phyloP scores from a whole-genome alignment of 2,113 vertebrate species.

The Alethe diademata region DNA sequence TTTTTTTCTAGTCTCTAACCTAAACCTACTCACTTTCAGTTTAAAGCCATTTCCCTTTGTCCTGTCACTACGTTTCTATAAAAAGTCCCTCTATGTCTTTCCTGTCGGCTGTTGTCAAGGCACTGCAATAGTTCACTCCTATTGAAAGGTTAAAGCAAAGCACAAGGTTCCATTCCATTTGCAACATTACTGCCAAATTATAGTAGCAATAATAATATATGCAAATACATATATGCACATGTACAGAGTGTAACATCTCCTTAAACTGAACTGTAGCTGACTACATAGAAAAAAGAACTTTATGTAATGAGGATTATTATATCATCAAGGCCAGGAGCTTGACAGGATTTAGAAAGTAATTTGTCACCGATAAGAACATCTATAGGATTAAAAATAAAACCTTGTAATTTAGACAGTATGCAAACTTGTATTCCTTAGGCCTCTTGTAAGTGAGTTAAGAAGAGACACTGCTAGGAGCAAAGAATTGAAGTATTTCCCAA shows the following conservation, averaged over 20 bases:
- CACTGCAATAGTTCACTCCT: neutral
- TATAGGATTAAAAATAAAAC: neutral
- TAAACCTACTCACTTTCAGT: neutral
- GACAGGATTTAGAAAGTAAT: neutral
- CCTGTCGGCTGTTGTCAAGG: neutral
- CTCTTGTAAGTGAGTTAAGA: neutral
- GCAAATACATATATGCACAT: neutral
- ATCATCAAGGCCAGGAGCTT: neutral
- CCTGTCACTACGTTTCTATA: neutral
- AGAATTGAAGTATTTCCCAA: neutral
- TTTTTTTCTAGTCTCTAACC: neutral
- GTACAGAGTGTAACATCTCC: neutral
- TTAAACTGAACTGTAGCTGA: neutral
- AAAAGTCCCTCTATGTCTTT: neutral
- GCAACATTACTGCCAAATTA: neutral
- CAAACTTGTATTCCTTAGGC: neutral
- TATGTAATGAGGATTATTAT: neutral
- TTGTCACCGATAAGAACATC: neutral
- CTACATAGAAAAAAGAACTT: neutral
- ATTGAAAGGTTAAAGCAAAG: neutral
- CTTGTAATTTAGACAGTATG: neutral
- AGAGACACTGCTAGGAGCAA: neutral
- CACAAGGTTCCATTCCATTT: neutral
- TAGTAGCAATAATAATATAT: neutral
- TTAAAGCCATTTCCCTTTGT: neutral